phyloP scores from a whole-genome alignment of 1,140 invertebrate genomes.

The Drosophila pectinifera region DNA sequence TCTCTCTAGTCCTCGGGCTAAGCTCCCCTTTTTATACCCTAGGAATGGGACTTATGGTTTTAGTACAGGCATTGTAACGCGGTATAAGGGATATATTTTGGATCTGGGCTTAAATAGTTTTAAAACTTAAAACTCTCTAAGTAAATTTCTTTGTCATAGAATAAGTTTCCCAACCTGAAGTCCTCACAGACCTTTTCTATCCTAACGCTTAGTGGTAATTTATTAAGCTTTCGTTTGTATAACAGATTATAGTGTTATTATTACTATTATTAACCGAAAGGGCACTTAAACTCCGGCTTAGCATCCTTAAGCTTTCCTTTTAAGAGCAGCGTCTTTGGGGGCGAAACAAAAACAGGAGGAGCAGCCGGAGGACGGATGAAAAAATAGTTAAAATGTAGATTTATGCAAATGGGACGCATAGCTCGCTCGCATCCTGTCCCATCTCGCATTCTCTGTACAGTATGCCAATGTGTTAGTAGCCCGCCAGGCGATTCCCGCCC shows the following conservation, averaged over 20 bases:
- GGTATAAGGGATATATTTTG: too few species aligned
- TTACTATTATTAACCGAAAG: not conserved
- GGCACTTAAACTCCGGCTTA: not conserved
- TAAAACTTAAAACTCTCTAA: too few species aligned
- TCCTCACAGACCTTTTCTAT: too few species aligned
- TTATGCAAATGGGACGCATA: constrained; percentile 73
- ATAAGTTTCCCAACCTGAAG: too few species aligned
- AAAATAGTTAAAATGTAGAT: constrained; percentile 78
- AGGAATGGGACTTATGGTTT: too few species aligned
- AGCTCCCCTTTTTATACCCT: constrained; percentile 11
- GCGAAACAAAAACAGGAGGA: constrained; percentile 10
- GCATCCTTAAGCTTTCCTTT: not conserved
- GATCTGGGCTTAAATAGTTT: too few species aligned
- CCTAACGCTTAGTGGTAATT: too few species aligned
- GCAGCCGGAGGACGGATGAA: constrained; percentile 21
- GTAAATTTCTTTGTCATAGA: too few species aligned
- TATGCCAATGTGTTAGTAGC: constrained; percentile 67
- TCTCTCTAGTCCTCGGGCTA: constrained; percentile 17
- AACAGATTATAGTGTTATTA: not conserved
- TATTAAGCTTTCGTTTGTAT: not conserved
- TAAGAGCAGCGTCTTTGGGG: constrained; percentile 31
- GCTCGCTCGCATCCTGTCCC: constrained; percentile 60
- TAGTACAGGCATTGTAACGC: too few species aligned
- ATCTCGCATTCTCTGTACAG: constrained; percentile 59
- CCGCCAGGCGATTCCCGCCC: constrained; percentile 35